These are phyloP conservation scores for Lophius piscatorius DNA, from an alignment of 2,113 vertebrate species.

Conservation along the genomic window DNA sequence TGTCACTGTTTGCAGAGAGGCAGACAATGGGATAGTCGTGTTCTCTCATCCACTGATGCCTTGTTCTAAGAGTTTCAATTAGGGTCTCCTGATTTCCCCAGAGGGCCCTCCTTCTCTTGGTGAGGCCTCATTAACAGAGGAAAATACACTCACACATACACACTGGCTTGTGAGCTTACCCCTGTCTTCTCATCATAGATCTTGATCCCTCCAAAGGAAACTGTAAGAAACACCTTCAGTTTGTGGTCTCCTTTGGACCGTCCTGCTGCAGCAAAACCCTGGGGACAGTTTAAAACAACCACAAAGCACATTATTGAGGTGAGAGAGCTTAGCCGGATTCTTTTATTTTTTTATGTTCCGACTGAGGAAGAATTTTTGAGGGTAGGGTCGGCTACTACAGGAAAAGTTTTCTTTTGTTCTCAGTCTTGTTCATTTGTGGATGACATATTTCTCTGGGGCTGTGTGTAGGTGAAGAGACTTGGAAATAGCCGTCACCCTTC, in stretches of 20 bases:
- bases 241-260: conserved; percentile 99
- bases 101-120: conserved; percentile 58
- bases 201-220: conserved; percentile 99
- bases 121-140: conserved; percentile 80
- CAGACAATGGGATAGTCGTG: conserved; percentile 66
- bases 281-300: conserved; percentile 30
- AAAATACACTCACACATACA: conserved; percentile 36
- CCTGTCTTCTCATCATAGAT: conserved; percentile 99
- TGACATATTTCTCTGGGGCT: too few species aligned
- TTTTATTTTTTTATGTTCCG: neutral
- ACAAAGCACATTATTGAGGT: neutral
- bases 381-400: too few species aligned
- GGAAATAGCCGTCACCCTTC: too few species aligned
- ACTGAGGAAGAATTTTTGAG: too few species aligned
- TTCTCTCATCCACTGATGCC: conserved; percentile 72
- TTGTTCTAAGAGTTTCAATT: conserved; percentile 81
- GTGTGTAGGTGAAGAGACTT: too few species aligned
- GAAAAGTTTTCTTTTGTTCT: too few species aligned
- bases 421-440: too few species aligned
- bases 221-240: conserved; percentile 96
- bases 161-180: conserved; percentile 82
- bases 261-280: conserved; percentile 92
- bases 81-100: conserved; percentile 79
- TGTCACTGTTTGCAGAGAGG: conserved; percentile 43
- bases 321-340: too few species aligned